Percentiles rank a stretch among this genome's conserved stretches.
Evolutionary conservation across 1,140 invertebrate genomes (phyloP).

Genomic region (Eurosta solidaginis): DNA sequence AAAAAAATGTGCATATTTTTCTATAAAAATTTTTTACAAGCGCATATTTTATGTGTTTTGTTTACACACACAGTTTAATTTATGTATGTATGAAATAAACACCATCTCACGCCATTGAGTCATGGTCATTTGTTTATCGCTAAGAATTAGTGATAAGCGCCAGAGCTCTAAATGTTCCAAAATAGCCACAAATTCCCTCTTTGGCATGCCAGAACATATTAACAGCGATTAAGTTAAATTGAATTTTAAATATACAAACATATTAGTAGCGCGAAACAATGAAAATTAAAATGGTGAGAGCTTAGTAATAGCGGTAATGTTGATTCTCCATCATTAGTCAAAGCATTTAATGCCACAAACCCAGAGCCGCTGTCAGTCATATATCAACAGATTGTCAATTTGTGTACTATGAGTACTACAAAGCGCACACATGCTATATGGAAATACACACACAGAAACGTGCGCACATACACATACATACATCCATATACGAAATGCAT

Average conservation of each 20-base stretch:
- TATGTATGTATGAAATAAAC: too few species aligned
- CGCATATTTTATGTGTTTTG: too few species aligned
- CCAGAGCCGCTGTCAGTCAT: background rate
- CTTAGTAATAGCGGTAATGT: background rate
- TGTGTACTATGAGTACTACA: too few species aligned
- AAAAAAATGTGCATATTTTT: too few species aligned
- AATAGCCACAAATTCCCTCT: background rate
- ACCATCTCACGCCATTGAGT: too few species aligned
- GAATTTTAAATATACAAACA: constrained; percentile 15
- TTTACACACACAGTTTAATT: too few species aligned
- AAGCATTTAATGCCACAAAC: background rate
- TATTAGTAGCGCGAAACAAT: too few species aligned
- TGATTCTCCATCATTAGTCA: background rate
- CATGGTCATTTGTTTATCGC: too few species aligned
- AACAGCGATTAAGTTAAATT: constrained; percentile 16
- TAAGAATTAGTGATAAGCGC: too few species aligned
- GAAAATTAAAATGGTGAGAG: background rate
- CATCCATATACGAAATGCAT: too few species aligned
- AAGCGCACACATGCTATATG: too few species aligned
- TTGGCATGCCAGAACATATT: background rate
- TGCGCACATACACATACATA: background rate
- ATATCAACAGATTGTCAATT: background rate
- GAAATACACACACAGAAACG: background rate
- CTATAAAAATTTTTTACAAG: too few species aligned
- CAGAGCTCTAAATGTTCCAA: background rate